A percentile compares a stretch with the other conserved stretches of the same genome.
Conservation (phyloP, 2,113 vertebrate genomes). For the Ahaetulla prasina region DNA sequence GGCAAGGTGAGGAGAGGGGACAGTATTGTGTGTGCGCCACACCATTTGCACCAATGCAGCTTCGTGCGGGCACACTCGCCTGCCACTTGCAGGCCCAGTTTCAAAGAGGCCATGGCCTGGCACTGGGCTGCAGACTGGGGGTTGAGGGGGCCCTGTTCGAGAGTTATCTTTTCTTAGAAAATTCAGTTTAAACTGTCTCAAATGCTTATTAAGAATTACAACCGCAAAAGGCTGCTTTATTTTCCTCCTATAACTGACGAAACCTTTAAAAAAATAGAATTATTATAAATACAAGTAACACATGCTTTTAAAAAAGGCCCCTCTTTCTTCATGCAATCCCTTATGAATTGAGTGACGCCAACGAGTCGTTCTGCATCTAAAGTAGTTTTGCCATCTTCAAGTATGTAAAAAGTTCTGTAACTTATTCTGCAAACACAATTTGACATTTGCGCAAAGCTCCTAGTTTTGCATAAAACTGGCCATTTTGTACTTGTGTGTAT, state of each 20-base stretch:
- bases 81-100: neutral
- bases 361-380: neutral
- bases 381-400: neutral
- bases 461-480: neutral
- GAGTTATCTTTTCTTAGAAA: neutral
- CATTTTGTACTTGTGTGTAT: too few relatives aligned
- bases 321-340: neutral
- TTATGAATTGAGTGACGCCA: neutral
- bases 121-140: neutral
- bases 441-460: too few relatives aligned
- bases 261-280: neutral
- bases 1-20: neutral
- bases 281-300: neutral
- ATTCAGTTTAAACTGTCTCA: neutral
- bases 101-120: neutral
- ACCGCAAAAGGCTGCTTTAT: neutral
- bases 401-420: neutral
- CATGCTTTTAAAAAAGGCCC: neutral
- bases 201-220: neutral
- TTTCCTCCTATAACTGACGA: neutral
- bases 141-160: neutral
- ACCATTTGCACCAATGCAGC: neutral
- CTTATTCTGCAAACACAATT: neutral
- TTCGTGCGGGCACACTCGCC: neutral
- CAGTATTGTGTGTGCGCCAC: accelerated